These are phyloP conservation scores for Leptopilina clavipes DNA, from an alignment of 1,140 invertebrate genomes.

Conservation along the genomic window DNA sequence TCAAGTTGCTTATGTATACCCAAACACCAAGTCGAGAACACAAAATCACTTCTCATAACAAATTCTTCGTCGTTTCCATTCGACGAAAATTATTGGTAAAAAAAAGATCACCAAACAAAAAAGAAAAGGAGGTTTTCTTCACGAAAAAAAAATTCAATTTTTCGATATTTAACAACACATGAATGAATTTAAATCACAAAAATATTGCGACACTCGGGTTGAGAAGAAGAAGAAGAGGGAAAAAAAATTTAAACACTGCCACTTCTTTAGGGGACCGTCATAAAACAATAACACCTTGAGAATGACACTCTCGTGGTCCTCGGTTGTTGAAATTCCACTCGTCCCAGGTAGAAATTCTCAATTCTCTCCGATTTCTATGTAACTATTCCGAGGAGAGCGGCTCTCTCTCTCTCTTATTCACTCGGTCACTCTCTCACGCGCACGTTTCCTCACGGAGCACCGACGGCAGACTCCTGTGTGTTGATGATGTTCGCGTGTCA, in stretches of 20 bases:
- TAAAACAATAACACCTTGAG: neutral
- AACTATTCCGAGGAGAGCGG: too few relatives aligned
- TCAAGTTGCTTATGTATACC: conserved; percentile 54
- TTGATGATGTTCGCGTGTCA: conserved; percentile 16
- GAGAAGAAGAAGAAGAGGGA: too few relatives aligned
- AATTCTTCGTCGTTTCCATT: conserved; percentile 52
- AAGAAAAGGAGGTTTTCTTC: neutral
- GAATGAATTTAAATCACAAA: neutral
- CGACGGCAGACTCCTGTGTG: conserved; percentile 24
- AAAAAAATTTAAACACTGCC: conserved; percentile 13
- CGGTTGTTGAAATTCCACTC: neutral
- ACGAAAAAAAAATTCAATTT: neutral
- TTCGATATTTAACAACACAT: neutral
- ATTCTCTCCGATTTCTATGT: too few relatives aligned
- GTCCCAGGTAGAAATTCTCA: conserved; percentile 16
- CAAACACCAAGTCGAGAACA: conserved; percentile 50
- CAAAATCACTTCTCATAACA: conserved; percentile 67
- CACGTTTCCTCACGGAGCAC: neutral
- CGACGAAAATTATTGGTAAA: neutral
- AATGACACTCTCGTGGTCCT: neutral
- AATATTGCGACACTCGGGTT: neutral
- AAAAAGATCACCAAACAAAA: neutral
- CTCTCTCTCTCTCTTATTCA: too few relatives aligned
- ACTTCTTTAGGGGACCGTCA: neutral
- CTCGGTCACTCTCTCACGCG: neutral